These are phyloP conservation scores for Bradypus variegatus DNA, from an alignment of 2,797 vertebrate genomes.

Conservation along the genomic window DNA sequence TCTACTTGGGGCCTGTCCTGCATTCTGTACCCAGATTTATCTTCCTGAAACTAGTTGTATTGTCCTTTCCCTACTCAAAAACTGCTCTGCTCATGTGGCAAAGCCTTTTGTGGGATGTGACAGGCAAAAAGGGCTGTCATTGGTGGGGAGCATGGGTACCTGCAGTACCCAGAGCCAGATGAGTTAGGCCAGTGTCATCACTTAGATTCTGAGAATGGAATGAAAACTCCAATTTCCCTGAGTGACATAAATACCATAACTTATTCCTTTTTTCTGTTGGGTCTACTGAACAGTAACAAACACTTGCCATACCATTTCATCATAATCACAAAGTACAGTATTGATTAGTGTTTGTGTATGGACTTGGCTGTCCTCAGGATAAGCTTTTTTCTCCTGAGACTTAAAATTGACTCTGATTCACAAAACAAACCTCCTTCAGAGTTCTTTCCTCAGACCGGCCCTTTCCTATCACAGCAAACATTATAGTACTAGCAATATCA, in stretches of 20 bases:
- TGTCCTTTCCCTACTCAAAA: neutral
- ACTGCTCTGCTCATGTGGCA: neutral
- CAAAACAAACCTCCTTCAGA: neutral
- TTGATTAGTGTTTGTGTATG: neutral
- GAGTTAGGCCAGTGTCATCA: neutral
- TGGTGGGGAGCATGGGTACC: neutral
- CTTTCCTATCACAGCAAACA: neutral
- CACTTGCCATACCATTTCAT: neutral
- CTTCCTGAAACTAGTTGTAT: neutral
- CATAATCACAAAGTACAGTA: neutral
- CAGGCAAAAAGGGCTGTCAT: neutral
- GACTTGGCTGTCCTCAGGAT: neutral
- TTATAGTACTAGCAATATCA: neutral
- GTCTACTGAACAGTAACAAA: neutral
- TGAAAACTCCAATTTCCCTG: neutral
- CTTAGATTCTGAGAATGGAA: neutral
- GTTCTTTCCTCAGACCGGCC: neutral
- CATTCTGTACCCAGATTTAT: neutral
- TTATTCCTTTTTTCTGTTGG: neutral
- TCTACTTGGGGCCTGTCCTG: neutral
- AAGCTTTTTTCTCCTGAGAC: neutral
- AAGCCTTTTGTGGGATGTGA: neutral
- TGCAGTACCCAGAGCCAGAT: neutral
- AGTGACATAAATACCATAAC: neutral
- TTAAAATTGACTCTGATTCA: slow-evolving; percentile 21